These are phyloP conservation scores for Oncopeltus fasciatus DNA, from an alignment of 1,140 invertebrate species.

Conservation along the genomic window DNA sequence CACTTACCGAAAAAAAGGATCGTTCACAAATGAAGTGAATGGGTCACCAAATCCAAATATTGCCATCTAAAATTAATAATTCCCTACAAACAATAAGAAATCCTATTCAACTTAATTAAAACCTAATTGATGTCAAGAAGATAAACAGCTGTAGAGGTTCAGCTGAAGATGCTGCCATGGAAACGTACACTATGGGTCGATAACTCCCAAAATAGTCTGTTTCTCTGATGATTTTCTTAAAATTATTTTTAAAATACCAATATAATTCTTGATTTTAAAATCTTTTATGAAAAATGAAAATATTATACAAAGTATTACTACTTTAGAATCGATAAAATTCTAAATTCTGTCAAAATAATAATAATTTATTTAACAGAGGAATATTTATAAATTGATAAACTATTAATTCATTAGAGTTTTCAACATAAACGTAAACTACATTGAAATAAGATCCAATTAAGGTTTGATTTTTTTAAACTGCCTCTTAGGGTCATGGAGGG, in stretches of 20 bases:
- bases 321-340: no score
- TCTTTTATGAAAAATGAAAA: neutral
- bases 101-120: neutral
- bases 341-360: no score
- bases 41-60: constrained; percentile 12
- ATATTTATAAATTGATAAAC: no score
- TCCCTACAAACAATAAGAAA: neutral
- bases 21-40: constrained; percentile 12
- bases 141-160: constrained; percentile 4
- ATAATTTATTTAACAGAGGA: no score
- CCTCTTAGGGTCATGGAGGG: no score
- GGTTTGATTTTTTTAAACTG: no score
- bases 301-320: no score
- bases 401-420: no score
- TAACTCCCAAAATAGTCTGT: neutral
- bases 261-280: neutral
- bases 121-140: neutral
- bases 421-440: no score
- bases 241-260: neutral
- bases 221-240: neutral
- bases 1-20: constrained; percentile 18
- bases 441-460: no score
- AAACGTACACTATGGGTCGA: neutral
- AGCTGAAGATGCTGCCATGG: neutral
- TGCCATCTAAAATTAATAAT: neutral